A percentile compares a stretch with the other conserved stretches of the same genome.
These are phyloP conservation scores for Melanostoma scalare DNA, from an alignment of 2,888 invertebrate genomes.

Conservation along the genomic window DNA sequence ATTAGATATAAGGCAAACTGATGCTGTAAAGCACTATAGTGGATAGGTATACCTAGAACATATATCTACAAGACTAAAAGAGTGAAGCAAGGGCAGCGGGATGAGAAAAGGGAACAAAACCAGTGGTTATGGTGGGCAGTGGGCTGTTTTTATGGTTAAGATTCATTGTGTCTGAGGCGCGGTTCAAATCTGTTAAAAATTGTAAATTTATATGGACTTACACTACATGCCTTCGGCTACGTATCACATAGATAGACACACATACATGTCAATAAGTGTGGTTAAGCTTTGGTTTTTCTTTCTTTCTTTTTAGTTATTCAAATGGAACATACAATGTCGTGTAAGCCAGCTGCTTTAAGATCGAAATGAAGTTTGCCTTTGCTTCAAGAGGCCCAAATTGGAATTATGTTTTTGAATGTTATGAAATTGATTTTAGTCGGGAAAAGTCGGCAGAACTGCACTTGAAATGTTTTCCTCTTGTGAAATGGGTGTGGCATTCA, in stretches of 20 bases:
- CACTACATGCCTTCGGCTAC: slow-evolving; percentile 34
- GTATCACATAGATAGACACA: not conserved
- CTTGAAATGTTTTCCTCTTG: slow-evolving; percentile 36
- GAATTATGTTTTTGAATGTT: slow-evolving; percentile 34
- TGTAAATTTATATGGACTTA: slow-evolving; percentile 51
- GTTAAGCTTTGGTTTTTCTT: slow-evolving; percentile 1
- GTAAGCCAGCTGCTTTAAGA: slow-evolving; percentile 62
- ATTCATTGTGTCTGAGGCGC: slow-evolving; percentile 65
- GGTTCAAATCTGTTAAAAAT: slow-evolving; percentile 62
- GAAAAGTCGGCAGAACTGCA: slow-evolving; percentile 45
- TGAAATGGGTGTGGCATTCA: no score
- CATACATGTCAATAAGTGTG: slow-evolving; percentile 13
- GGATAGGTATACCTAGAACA: no score
- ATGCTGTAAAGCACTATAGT: slow-evolving; percentile 64
- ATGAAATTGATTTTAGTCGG: slow-evolving; percentile 23
- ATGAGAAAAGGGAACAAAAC: slow-evolving; percentile 24
- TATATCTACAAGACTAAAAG: slow-evolving; percentile 46
- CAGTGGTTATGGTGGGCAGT: slow-evolving; percentile 70
- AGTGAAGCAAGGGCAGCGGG: slow-evolving; percentile 26
- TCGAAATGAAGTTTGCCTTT: slow-evolving; percentile 33
- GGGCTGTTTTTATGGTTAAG: slow-evolving; percentile 65
- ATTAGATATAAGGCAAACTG: slow-evolving; percentile 71
- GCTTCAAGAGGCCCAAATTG: slow-evolving; percentile 34
- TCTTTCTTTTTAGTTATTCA: slow-evolving; percentile 1
- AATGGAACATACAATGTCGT: slow-evolving; percentile 64